These are phyloP conservation scores for Cladopsammia gracilis DNA, from an alignment of 64 coral and sea anemone genomes.

Conservation along the genomic window DNA sequence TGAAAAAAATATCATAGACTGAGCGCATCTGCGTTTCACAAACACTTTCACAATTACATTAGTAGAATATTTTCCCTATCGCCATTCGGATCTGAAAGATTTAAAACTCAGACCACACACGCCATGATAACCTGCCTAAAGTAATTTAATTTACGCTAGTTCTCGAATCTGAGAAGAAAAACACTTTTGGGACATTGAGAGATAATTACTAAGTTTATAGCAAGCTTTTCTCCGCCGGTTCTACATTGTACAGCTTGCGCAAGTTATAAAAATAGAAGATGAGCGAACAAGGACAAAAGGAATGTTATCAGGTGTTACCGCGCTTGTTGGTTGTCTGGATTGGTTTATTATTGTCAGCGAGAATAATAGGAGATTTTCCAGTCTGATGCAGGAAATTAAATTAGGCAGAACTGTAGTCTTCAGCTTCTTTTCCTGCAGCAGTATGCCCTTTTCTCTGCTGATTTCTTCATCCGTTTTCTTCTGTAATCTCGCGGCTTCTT, in stretches of 20 bases:
- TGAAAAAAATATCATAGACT: too few species aligned
- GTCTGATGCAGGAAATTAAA: conserved; percentile 55
- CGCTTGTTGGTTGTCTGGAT: not conserved
- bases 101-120: conserved; percentile 65
- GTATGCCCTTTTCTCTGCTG: not conserved
- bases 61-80: conserved; percentile 42
- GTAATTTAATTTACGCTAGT: not conserved
- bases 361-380: conserved; percentile 32
- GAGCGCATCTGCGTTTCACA: conserved; percentile 50
- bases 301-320: not conserved
- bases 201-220: not conserved
- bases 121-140: not conserved
- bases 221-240: not conserved
- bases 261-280: not conserved
- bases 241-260: not conserved
- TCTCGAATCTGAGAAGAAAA: not conserved
- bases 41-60: conserved; percentile 28
- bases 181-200: not conserved
- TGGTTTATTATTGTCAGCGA: conserved; percentile 51
- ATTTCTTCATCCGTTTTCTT: too few species aligned
- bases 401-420: not conserved
- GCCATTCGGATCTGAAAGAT: conserved; percentile 41
- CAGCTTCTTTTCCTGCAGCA: not conserved
- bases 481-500: too few species aligned
- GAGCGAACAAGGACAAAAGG: not conserved